Evolutionary conservation across 2,113 vertebrate genomes (phyloP).

Genomic region (Corythaeola cristata): DNA sequence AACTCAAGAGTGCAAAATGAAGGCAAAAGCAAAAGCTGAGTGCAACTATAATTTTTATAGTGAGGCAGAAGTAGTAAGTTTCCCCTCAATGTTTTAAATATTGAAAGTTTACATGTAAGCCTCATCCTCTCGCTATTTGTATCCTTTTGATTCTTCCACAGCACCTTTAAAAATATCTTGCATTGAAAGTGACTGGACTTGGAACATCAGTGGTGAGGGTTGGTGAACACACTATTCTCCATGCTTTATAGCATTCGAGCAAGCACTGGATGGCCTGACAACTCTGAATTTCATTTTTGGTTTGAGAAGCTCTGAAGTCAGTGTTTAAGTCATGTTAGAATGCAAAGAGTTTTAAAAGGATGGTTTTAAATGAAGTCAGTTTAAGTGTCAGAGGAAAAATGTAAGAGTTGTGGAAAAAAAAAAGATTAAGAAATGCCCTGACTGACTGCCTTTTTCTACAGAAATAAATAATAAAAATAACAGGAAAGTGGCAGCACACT

Average conservation of each 20-base stretch:
- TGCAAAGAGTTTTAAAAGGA: neutral
- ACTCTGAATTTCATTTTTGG: neutral
- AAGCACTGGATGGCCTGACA: neutral
- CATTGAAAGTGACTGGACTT: neutral
- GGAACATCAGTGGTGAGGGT: neutral
- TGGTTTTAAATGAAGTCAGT: neutral
- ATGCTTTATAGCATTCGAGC: neutral
- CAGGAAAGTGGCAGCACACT: neutral
- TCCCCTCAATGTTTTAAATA: neutral
- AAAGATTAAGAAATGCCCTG: neutral
- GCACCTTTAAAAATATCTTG: neutral
- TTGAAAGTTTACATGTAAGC: neutral
- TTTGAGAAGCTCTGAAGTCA: neutral
- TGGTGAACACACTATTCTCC: neutral
- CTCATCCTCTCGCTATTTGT: neutral
- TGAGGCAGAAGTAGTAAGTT: neutral
- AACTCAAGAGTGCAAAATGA: neutral
- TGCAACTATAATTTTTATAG: neutral
- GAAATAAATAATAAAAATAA: neutral
- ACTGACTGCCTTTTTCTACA: neutral
- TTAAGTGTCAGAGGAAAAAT: neutral
- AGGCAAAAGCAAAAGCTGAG: neutral
- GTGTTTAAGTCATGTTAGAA: neutral
- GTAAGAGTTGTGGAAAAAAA: neutral
- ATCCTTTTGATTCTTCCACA: neutral